Evolutionary conservation across 2,797 vertebrate species (phyloP), one percentile per base, ranked within the genome.

Genomic region (Hoplostethus atlanticus): DNA sequence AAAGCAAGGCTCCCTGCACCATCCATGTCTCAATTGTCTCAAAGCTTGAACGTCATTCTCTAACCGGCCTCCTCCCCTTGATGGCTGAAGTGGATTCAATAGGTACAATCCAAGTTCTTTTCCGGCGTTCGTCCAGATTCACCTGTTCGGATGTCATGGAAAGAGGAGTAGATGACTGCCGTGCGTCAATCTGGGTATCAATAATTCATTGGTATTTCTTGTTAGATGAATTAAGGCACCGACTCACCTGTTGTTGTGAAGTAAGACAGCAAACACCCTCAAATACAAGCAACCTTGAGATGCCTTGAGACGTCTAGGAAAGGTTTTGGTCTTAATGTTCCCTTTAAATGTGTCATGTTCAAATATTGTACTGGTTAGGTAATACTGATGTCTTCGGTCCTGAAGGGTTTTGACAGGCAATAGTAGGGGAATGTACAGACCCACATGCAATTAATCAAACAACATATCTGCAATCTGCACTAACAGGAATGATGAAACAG

Each of bases 401-500:
- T n/a, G 10, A 21, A 40, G 1, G 9, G 10, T 2, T 10, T 40
- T 9, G 38, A 40, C 38, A 42, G 40, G 40, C 3, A 10, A 12
- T 16, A 47, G 42, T 44, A 2, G 42, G 9, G 42, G 42, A 9
- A 10, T 10, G 42, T 7, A 10, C 42, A 47, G 46, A 47, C 15
- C 46, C 16, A 15, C 46, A n/a, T 47, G 46, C 46, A 47, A 47
- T 47, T 47, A 16, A 47, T 47, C 4, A 16, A 15, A 47, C 4
- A 47, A 47, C 4, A 42, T 46, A 60, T 47, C 40, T 21, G 21
- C 21, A 21, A 21, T 21, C 44, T 46, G 58, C 25, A 52, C 3
- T n/a, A 51, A 74, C 0, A 7, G 12, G 15, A 4, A 17, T 38
- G 48, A 71, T 60, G 54, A 50, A 17, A 63, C 52, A 80, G 57